phyloP scores from a whole-genome alignment of 2,888 invertebrate genomes.

The Leptothorax acervorum region DNA sequence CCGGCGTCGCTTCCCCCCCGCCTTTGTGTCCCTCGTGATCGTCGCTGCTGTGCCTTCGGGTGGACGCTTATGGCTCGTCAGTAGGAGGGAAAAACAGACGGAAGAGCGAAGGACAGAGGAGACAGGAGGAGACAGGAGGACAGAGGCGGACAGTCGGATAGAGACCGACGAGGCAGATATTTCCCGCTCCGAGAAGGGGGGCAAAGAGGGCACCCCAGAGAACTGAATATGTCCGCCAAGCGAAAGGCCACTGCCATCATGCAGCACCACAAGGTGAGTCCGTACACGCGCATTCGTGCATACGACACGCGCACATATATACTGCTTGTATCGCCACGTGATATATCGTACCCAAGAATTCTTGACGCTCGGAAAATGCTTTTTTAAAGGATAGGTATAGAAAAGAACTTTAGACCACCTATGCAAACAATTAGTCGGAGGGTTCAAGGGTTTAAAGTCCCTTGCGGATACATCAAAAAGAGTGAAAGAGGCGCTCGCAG shows the following conservation, averaged over 20 bases:
- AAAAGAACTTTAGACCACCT: neutral
- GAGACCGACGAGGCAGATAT: constrained; percentile 56
- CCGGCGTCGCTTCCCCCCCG: neutral
- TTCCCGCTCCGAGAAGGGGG: constrained; percentile 65
- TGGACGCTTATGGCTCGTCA: constrained; percentile 55
- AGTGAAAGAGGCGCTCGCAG: neutral
- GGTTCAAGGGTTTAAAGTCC: constrained; percentile 58
- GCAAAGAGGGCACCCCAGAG: constrained; percentile 64
- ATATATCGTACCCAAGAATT: constrained; percentile 50
- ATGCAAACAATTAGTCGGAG: neutral
- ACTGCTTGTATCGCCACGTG: constrained; percentile 63
- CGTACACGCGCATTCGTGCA: neutral
- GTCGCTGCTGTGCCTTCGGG: constrained; percentile 51
- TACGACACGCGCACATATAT: constrained; percentile 1
- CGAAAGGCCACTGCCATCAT: constrained; percentile 91
- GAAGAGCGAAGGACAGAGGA: constrained; percentile 44
- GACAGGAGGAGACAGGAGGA: constrained; percentile 22
- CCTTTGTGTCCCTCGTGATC: constrained; percentile 59
- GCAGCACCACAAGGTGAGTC: constrained; percentile 88
- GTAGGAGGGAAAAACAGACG: constrained; percentile 54
- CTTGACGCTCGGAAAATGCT: constrained; percentile 18
- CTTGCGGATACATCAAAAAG: neutral
- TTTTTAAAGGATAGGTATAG: neutral
- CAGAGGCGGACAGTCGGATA: constrained; percentile 45
- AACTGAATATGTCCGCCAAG: constrained; percentile 89